These are phyloP conservation scores for Drosophila multiciliata DNA, from an alignment of 2,888 invertebrate species.

Conservation along the genomic window DNA sequence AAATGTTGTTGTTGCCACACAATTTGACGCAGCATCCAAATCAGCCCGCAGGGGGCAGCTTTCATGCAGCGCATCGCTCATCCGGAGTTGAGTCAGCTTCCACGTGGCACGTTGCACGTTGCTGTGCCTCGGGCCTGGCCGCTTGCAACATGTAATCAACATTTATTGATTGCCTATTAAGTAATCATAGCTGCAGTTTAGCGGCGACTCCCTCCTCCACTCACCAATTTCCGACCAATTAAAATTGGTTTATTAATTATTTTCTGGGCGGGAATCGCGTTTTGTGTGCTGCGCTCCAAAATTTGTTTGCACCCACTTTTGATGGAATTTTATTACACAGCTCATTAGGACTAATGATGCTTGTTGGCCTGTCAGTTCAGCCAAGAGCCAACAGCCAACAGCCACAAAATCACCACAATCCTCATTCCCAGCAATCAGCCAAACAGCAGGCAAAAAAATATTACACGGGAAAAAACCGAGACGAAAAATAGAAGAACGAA, in stretches of 20 bases:
- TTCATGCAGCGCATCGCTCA: conserved; percentile 1
- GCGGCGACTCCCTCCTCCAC: not conserved
- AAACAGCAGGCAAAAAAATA: conserved; percentile 17
- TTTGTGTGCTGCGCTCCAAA: conserved; percentile 33
- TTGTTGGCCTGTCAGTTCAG: conserved; percentile 64
- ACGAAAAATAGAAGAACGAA: not conserved
- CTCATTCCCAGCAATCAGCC: not conserved
- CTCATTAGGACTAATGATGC: conserved; percentile 80
- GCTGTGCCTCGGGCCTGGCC: not conserved
- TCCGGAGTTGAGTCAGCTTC: not conserved
- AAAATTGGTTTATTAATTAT: conserved; percentile 74
- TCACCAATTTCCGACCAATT: conserved; percentile 22
- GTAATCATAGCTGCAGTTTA: conserved; percentile 18
- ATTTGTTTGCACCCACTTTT: conserved; percentile 57
- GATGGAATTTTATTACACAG: conserved; percentile 75
- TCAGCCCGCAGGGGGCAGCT: not conserved
- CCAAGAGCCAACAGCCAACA: not conserved
- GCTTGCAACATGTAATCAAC: conserved; percentile 24
- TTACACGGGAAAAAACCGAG: conserved; percentile 3
- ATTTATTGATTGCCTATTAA: conserved; percentile 39
- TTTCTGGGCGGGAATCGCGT: not conserved
- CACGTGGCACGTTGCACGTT: not conserved
- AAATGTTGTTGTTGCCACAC: conserved; percentile 6
- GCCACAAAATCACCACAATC: not conserved
- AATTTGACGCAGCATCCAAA: conserved; percentile 24